phyloP scores from a whole-genome alignment of 1,140 invertebrate species.

The Cepaea nemoralis region DNA sequence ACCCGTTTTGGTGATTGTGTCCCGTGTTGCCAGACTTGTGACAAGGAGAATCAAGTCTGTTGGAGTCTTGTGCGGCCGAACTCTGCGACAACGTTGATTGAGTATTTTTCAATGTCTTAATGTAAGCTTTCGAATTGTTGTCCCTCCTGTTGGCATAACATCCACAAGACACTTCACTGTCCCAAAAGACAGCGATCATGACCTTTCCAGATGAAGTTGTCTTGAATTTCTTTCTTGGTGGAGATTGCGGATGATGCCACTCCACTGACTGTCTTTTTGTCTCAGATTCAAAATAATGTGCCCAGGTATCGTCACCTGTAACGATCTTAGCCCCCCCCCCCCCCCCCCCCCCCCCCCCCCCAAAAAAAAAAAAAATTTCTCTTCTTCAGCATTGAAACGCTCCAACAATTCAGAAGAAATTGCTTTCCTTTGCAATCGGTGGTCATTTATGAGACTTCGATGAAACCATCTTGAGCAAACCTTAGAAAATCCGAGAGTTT shows the following conservation, averaged over 20 bases:
- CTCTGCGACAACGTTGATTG: background rate
- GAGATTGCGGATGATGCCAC: constrained; percentile 15
- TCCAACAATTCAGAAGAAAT: constrained; percentile 6
- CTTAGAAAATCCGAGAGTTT: constrained; percentile 9
- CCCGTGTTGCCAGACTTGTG: constrained; percentile 11
- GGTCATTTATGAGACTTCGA: constrained; percentile 1
- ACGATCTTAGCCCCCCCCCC: constrained; percentile 4
- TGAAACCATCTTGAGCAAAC: constrained; percentile 14
- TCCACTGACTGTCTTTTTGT: constrained; percentile 1
- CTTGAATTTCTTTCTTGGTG: constrained; percentile 1
- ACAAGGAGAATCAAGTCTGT: constrained; percentile 2
- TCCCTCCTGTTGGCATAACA: background rate
- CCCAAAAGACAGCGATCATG: constrained; percentile 15
- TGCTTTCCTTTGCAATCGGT: background rate
- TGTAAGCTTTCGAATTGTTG: constrained; percentile 2
- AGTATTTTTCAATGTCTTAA: constrained; percentile 21
- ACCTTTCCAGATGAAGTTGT: constrained; percentile 1
- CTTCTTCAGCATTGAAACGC: constrained; percentile 9
- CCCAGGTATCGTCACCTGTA: constrained; percentile 5
- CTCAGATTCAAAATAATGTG: constrained; percentile 10
- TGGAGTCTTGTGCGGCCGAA: constrained; percentile 8
- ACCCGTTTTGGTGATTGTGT: background rate
- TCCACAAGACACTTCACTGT: constrained; percentile 11
- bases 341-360: no score
- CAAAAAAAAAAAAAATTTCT: no score